These are phyloP conservation scores for Omphaloscelis lunosa DNA, from an alignment of 2,888 invertebrate genomes.

Conservation along the genomic window DNA sequence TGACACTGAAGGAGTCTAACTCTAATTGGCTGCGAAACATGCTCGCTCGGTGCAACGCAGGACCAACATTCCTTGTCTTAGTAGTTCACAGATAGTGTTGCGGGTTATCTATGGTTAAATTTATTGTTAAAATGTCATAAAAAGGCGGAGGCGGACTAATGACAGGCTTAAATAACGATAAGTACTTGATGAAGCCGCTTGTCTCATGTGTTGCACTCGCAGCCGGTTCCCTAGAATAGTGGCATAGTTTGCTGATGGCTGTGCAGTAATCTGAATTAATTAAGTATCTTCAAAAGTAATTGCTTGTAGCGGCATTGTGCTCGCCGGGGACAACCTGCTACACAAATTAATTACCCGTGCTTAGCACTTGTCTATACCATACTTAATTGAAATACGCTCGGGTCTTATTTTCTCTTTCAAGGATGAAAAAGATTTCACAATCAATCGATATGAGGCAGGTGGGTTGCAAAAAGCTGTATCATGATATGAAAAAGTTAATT, in stretches of 20 bases:
- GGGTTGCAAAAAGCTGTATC: constrained; percentile 23
- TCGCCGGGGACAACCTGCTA: background rate
- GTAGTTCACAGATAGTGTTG: background rate
- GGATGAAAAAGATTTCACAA: background rate
- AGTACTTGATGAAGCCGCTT: background rate
- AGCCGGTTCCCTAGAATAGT: background rate
- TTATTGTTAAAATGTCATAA: background rate
- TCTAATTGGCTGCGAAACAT: background rate
- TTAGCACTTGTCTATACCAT: background rate
- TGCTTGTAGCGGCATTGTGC: background rate
- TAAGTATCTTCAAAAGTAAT: constrained; percentile 25
- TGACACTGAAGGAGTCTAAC: background rate
- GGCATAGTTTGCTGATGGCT: background rate
- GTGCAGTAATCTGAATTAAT: constrained; percentile 4
- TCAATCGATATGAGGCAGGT: constrained; percentile 36
- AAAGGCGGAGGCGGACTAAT: background rate
- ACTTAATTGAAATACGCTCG: background rate
- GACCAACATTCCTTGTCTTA: background rate
- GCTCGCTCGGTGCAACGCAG: background rate
- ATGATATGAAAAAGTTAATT: constrained; percentile 42
- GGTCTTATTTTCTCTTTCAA: background rate
- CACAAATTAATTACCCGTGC: constrained; percentile 14
- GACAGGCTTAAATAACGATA: background rate
- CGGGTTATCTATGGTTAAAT: too few relatives aligned
- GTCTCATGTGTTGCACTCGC: too few relatives aligned